phyloP scores from a whole-genome alignment of 2,797 vertebrate species.

The Crocidura indochinensis region DNA sequence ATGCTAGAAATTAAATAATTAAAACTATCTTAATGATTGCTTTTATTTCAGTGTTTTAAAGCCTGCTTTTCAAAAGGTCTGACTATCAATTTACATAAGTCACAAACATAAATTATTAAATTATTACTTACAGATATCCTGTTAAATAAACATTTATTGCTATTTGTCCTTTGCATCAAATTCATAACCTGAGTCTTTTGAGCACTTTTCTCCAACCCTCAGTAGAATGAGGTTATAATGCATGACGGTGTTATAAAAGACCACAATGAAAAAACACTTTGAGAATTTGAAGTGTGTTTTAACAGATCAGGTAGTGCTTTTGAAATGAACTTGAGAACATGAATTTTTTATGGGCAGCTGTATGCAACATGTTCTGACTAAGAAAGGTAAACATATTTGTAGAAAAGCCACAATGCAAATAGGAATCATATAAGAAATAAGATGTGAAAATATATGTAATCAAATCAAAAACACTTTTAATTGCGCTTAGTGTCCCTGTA shows the following conservation, averaged over 20 bases:
- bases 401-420: conserved; percentile 57
- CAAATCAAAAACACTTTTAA: not conserved
- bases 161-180: not conserved
- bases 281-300: conserved; percentile 80
- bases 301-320: conserved; percentile 72
- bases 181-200: not conserved
- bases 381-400: conserved; percentile 24
- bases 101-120: conserved; percentile 51
- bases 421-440: not conserved
- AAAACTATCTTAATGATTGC: not conserved
- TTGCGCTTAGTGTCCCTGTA: not conserved
- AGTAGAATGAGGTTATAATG: conserved; percentile 50
- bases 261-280: conserved; percentile 70
- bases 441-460: conserved; percentile 45
- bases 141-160: not conserved
- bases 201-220: conserved; percentile 19
- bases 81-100: conserved; percentile 67
- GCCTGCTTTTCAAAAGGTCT: not conserved
- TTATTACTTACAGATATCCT: not conserved
- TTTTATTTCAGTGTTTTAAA: conserved; percentile 57
- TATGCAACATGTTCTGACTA: conserved; percentile 32
- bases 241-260: conserved; percentile 57
- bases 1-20: conserved; percentile 18
- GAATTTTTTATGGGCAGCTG: conserved; percentile 76
- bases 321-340: conserved; percentile 77